phyloP scores from a whole-genome alignment of 2,888 invertebrate genomes.

The Baronia brevicornis region DNA sequence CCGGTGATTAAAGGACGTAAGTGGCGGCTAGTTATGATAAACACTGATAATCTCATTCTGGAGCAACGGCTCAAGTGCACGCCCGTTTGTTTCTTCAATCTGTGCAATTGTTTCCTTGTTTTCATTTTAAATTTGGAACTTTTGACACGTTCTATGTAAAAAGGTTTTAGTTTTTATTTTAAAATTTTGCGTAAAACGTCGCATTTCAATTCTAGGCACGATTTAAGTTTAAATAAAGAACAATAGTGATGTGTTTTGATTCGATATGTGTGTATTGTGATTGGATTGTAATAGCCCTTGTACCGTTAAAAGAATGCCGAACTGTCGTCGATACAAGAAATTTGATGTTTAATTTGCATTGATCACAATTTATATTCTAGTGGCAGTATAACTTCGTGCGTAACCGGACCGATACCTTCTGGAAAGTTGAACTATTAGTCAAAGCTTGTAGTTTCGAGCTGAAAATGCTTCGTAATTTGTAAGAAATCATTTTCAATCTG shows the following conservation, averaged over 20 bases:
- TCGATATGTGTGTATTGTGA: conserved; percentile 8
- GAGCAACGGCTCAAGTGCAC: conserved; percentile 46
- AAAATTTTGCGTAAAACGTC: too few relatives aligned
- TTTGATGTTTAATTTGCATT: conserved; percentile 7
- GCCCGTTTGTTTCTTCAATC: conserved; percentile 51
- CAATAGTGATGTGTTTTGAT: conserved; percentile 8
- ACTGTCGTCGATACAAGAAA: conserved; percentile 4
- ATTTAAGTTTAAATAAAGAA: too few relatives aligned
- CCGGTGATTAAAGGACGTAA: conserved; percentile 64
- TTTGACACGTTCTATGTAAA: too few relatives aligned
- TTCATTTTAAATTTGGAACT: conserved; percentile 2
- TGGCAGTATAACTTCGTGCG: conserved; percentile 15
- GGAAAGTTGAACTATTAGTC: conserved; percentile 25
- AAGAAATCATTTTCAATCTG: conserved; percentile 56
- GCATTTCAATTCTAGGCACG: too few relatives aligned
- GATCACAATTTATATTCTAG: conserved; percentile 15
- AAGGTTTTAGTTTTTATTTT: too few relatives aligned
- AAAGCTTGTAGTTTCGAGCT: conserved; percentile 43
- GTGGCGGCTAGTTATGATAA: conserved; percentile 64
- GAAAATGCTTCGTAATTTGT: conserved; percentile 47
- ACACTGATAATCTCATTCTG: conserved; percentile 68
- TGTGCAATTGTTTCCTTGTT: conserved; percentile 23
- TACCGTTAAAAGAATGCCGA: conserved; percentile 13
- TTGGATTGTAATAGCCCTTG: conserved; percentile 5
- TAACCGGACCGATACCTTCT: conserved; percentile 23